These are phyloP conservation scores for Cnemophilus loriae DNA, from an alignment of 2,113 vertebrate species.

Conservation along the genomic window DNA sequence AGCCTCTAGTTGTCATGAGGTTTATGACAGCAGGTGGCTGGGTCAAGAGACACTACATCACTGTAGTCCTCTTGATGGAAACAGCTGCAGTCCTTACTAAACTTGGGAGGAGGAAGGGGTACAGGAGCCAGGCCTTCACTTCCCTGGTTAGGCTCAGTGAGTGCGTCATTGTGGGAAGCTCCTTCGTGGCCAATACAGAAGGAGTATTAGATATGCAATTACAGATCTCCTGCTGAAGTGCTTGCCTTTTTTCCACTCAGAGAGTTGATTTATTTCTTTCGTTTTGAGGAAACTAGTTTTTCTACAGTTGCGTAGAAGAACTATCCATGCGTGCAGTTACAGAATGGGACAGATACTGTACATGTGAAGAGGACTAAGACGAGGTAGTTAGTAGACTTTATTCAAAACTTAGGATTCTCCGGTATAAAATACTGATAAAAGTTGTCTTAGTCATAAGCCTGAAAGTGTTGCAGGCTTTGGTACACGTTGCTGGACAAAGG, in stretches of 20 bases:
- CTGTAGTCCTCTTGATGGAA: background rate
- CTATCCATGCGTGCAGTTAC: background rate
- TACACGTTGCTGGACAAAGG: background rate
- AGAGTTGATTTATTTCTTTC: background rate
- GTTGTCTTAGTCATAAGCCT: background rate
- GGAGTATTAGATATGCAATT: background rate
- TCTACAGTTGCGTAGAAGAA: background rate
- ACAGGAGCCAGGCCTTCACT: background rate
- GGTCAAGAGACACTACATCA: background rate
- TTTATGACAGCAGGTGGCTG: background rate
- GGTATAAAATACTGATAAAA: background rate
- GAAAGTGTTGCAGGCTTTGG: background rate
- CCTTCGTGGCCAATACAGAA: background rate
- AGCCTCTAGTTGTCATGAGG: background rate
- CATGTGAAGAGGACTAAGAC: background rate
- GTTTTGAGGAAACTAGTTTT: background rate
- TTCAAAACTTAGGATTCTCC: background rate
- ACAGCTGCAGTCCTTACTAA: background rate
- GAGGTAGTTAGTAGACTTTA: background rate
- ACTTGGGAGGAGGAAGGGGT: background rate
- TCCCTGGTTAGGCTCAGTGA: background rate
- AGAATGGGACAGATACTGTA: background rate
- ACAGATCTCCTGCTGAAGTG: background rate
- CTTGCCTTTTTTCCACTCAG: background rate
- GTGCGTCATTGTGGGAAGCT: accelerated